A percentile compares a stretch with the other conserved stretches of the same genome.
Evolutionary conservation across 2,888 invertebrate genomes (phyloP).

Genomic region (Mactromeris polynyma): DNA sequence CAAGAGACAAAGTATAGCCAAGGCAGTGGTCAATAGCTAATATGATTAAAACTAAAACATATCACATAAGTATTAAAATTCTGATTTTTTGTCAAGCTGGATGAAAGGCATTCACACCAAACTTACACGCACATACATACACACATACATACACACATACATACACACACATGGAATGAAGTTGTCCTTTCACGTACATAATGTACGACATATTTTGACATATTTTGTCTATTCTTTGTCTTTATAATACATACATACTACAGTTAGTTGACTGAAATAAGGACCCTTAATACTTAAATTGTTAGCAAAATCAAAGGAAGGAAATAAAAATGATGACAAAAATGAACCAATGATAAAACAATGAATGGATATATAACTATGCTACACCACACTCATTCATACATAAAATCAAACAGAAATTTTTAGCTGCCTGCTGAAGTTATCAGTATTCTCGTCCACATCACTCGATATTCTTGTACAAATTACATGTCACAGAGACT

Average conservation of each 20-base stretch:
- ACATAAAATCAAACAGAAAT: conserved; percentile 17
- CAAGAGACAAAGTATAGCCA: not conserved
- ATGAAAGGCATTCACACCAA: not conserved
- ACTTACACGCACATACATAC: not conserved
- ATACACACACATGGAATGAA: not conserved
- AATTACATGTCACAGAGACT: not conserved
- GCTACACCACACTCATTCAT: not conserved
- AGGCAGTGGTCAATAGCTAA: not conserved
- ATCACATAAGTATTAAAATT: not conserved
- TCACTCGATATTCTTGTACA: not conserved
- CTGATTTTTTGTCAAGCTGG: not conserved
- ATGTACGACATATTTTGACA: not conserved
- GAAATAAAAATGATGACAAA: conserved; percentile 3
- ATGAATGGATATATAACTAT: not conserved
- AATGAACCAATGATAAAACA: not conserved
- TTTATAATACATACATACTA: not conserved
- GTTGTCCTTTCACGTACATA: not conserved
- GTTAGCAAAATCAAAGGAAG: not conserved
- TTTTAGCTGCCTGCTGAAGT: conserved; percentile 5
- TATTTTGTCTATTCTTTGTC: not conserved
- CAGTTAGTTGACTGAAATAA: not conserved
- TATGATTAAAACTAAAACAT: not conserved
- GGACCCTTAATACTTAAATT: not conserved
- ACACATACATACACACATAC: not conserved
- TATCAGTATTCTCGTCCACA: not conserved